A percentile compares a stretch with the other conserved stretches of the same genome.
These are phyloP conservation scores for Psilopogon haemacephalus DNA, from an alignment of 2,113 vertebrate genomes.

Conservation along the genomic window DNA sequence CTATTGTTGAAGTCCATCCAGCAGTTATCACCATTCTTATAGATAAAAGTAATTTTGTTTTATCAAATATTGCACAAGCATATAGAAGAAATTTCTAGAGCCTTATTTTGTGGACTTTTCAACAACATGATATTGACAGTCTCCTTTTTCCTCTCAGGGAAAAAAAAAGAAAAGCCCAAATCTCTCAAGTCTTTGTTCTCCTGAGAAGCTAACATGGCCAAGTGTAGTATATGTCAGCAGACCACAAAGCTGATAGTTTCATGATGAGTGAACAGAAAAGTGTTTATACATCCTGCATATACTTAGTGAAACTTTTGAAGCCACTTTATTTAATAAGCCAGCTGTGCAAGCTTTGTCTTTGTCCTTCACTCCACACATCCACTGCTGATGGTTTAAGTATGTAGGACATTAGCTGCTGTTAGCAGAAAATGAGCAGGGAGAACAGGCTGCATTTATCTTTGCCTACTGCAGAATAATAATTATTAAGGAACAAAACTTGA, in stretches of 20 bases:
- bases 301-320: neutral
- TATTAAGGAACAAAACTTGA: conserved; percentile 13
- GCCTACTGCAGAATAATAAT: conserved; percentile 4
- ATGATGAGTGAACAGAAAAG: neutral
- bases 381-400: neutral
- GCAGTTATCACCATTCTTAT: neutral
- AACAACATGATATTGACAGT: neutral
- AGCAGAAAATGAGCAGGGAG: conserved; percentile 27
- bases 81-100: neutral
- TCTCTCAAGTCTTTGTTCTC: neutral
- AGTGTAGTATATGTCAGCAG: neutral
- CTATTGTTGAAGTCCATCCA: neutral
- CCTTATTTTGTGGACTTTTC: neutral
- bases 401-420: neutral
- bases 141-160: neutral
- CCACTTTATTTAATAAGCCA: conserved; percentile 1
- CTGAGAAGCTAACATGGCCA: neutral
- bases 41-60: neutral
- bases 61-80: neutral
- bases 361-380: neutral
- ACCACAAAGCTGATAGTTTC: neutral
- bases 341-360: neutral
- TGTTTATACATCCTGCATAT: neutral
- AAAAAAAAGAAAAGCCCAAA: neutral
- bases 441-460: neutral